phyloP scores from a whole-genome alignment of 35 echinoderm and acorn worm genomes.

The Chiridota heheva region DNA sequence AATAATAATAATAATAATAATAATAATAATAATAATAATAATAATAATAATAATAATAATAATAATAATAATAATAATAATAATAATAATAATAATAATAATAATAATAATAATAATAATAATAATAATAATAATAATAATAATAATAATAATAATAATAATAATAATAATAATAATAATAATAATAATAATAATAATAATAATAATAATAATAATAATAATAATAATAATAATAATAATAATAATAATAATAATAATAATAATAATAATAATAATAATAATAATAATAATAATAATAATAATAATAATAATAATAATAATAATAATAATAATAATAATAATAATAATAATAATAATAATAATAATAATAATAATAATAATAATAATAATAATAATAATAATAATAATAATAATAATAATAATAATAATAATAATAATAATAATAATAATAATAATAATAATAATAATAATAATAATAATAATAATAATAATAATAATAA shows the following conservation, averaged over 20 bases:
- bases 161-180: not conserved
- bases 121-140: not conserved
- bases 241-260: not conserved
- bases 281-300: not conserved
- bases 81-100: not conserved
- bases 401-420: too few species aligned
- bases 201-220: not conserved
- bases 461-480: not conserved
- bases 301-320: too few species aligned
- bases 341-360: too few species aligned
- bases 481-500: not conserved
- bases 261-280: not conserved
- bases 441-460: not conserved
- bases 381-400: too few species aligned
- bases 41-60: not conserved
- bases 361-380: too few species aligned
- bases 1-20: constrained; percentile 11
- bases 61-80: not conserved
- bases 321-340: too few species aligned
- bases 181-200: not conserved
- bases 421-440: too few species aligned
- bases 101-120: not conserved
- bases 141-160: not conserved
- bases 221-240: not conserved
- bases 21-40: constrained; percentile 11